These are phyloP conservation scores for Trissolcus japonicus DNA, from an alignment of 2,888 invertebrate species.

Conservation along the genomic window DNA sequence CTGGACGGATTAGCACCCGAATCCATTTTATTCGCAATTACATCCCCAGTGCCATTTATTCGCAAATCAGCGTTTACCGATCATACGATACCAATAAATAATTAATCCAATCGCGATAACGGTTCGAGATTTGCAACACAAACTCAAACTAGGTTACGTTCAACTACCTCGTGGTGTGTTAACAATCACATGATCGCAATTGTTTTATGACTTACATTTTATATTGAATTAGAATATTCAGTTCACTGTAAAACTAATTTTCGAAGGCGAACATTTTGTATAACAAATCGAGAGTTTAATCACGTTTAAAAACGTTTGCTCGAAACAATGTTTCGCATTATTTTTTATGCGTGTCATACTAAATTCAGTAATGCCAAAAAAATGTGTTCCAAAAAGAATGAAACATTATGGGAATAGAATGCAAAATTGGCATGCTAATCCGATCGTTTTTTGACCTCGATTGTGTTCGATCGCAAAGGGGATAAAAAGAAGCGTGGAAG, in stretches of 20 bases:
- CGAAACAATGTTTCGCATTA: no score
- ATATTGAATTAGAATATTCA: no score
- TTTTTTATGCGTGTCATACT: no score
- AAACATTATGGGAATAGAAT: no score
- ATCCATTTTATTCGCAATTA: constrained; percentile 25
- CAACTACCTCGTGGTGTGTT: constrained; percentile 12
- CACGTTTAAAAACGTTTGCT: no score
- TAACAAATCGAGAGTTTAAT: no score
- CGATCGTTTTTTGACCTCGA: constrained; percentile 45
- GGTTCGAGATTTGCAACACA: constrained; percentile 4
- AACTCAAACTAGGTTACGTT: constrained; percentile 13
- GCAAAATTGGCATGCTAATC: constrained; percentile 11
- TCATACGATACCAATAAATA: constrained; percentile 22
- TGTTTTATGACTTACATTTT: no score
- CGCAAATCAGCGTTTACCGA: constrained; percentile 12
- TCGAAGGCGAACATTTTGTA: no score
- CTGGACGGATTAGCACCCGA: constrained; percentile 19
- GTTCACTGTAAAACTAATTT: no score
- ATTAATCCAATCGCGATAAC: constrained; percentile 32
- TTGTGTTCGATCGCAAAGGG: constrained; percentile 19
- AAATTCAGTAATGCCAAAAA: no score
- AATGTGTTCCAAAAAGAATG: no score
- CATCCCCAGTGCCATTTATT: constrained; percentile 27
- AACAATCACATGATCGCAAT: constrained; percentile 15
- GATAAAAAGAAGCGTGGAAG: background rate